A percentile compares a stretch with the other conserved stretches of the same genome.
Evolutionary conservation across 2,113 vertebrate species (phyloP).

Genomic region (Murina feae): DNA sequence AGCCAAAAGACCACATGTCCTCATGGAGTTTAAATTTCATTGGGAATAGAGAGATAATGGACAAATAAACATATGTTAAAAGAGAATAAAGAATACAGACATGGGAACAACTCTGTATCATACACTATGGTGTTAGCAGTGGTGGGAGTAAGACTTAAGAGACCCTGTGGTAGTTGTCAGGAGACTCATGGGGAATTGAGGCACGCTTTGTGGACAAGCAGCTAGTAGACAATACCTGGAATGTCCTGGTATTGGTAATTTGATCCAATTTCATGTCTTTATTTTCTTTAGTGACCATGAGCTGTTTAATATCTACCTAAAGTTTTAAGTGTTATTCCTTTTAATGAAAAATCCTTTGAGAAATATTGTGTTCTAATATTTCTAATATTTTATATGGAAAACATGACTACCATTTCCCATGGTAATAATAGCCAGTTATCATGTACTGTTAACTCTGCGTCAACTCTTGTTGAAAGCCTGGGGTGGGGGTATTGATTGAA

Average conservation of each 20-base stretch:
- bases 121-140: not conserved
- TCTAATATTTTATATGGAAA: not conserved
- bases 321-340: not conserved
- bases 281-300: not conserved
- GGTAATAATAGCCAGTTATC: not conserved
- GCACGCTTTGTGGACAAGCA: not conserved
- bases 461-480: not conserved
- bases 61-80: not conserved
- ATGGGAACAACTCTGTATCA: not conserved
- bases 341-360: constrained; percentile 2
- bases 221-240: not conserved
- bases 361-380: not conserved
- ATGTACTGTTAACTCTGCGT: not conserved
- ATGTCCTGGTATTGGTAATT: not conserved
- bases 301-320: not conserved
- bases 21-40: not conserved
- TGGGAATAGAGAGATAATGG: not conserved
- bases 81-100: not conserved
- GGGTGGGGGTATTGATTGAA: not conserved
- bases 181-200: not conserved
- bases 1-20: not conserved
- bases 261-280: not conserved
- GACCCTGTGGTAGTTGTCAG: not conserved
- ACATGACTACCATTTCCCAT: not conserved
- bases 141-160: not conserved